A percentile compares a stretch with the other conserved stretches of the same genome.
Evolutionary conservation across 2,888 invertebrate genomes (phyloP).

Genomic region (Brenthis daphne): DNA sequence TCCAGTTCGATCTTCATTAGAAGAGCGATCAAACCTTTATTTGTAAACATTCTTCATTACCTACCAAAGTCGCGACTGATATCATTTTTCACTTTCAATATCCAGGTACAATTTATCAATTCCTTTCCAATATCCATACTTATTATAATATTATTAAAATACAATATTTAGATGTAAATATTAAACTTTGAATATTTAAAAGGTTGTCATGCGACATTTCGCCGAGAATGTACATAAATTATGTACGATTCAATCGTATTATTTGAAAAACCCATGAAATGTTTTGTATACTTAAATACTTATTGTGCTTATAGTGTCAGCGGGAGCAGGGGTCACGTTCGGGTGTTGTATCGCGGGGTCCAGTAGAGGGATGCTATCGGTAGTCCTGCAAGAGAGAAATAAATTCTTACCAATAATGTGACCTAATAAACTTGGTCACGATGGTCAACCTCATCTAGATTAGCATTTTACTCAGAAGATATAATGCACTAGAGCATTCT

Average conservation of each 20-base stretch:
- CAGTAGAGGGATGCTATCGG: constrained; percentile 75
- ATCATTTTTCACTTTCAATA: constrained; percentile 1
- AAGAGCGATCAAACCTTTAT: neutral
- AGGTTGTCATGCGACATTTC: neutral
- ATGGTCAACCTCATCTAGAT: too few relatives aligned
- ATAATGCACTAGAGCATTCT: too few relatives aligned
- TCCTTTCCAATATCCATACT: constrained; percentile 2
- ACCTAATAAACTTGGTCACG: too few relatives aligned
- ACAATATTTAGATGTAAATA: constrained; percentile 20
- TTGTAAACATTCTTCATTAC: neutral
- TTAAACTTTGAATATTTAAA: constrained; percentile 10
- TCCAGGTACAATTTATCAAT: constrained; percentile 11
- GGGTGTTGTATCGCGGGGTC: constrained; percentile 73
- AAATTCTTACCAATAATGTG: too few relatives aligned
- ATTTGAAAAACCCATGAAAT: neutral
- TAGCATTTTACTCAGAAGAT: too few relatives aligned
- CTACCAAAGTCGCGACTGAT: neutral
- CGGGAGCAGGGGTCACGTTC: constrained; percentile 67
- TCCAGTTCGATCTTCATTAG: too few relatives aligned
- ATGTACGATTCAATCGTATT: neutral
- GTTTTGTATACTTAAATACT: constrained; percentile 62
- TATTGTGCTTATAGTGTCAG: constrained; percentile 77
- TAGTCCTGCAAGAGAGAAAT: constrained; percentile 55
- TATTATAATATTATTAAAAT: constrained; percentile 14
- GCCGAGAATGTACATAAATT: constrained; percentile 8